Evolutionary conservation across 2,113 vertebrate species (phyloP).

Genomic region (Cathartes aura): DNA sequence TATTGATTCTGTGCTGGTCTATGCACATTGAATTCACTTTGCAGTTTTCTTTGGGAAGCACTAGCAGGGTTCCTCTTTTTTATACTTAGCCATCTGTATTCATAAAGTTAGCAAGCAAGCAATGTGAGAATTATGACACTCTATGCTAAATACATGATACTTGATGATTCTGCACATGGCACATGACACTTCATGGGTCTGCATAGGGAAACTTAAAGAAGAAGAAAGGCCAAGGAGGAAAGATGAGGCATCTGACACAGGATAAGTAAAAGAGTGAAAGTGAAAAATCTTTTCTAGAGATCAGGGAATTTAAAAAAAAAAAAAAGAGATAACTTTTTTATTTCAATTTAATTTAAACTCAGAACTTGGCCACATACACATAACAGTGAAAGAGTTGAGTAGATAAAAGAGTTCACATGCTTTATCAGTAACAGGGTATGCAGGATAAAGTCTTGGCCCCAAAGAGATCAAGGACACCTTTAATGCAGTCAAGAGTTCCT

Average conservation of each 20-base stretch:
- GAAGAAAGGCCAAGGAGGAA: background rate
- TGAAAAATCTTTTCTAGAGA: background rate
- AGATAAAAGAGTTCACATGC: background rate
- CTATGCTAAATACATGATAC: slow-evolving; percentile 38
- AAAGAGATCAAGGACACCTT: background rate
- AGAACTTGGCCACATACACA: background rate
- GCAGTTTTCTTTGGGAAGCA: slow-evolving; percentile 4
- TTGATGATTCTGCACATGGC: slow-evolving; percentile 26
- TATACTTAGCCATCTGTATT: slow-evolving; percentile 43
- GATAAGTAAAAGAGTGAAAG: background rate
- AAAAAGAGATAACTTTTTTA: background rate
- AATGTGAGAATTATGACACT: slow-evolving; percentile 54
- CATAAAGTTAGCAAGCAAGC: slow-evolving; percentile 7
- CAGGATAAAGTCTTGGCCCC: background rate
- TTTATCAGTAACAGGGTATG: background rate
- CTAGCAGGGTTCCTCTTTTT: slow-evolving; percentile 31
- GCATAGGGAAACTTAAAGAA: background rate
- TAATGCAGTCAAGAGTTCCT: background rate
- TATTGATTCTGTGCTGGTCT: background rate
- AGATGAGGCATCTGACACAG: background rate
- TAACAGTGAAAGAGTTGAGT: background rate
- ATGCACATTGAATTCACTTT: background rate
- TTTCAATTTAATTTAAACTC: background rate
- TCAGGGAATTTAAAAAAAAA: background rate
- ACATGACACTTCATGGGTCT: background rate